These are phyloP conservation scores for Gymnocephalus cernua DNA, from an alignment of 2,113 vertebrate genomes.

Conservation along the genomic window DNA sequence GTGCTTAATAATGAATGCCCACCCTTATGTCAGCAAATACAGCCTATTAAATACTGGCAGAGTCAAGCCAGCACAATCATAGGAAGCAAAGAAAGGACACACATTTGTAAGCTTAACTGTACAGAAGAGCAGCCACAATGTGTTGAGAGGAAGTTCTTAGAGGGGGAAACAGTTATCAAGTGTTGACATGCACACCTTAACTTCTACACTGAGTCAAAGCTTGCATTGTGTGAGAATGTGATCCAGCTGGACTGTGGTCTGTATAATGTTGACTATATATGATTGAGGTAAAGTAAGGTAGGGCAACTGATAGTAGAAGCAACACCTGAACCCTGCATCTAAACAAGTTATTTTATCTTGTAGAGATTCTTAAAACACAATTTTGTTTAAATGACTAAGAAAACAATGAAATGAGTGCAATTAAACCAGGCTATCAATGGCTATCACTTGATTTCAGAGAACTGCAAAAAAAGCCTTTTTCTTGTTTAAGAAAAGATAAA, in stretches of 20 bases:
- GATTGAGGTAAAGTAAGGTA: constrained; percentile 20
- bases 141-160: constrained; percentile 45
- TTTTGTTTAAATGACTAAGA: not conserved
- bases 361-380: not conserved
- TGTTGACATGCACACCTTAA: constrained; percentile 38
- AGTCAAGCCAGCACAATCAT: constrained; percentile 6
- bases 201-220: constrained; percentile 13
- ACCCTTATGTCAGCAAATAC: constrained; percentile 51
- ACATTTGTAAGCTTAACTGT: constrained; percentile 22
- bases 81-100: constrained; percentile 30
- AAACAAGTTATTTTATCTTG: not conserved
- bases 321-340: constrained; percentile 5
- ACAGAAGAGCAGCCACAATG: constrained; percentile 14
- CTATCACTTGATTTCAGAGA: not conserved
- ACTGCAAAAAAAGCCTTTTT: not conserved
- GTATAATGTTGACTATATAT: constrained; percentile 38
- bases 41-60: constrained; percentile 21
- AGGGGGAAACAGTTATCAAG: constrained; percentile 39
- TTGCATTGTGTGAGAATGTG: constrained; percentile 40
- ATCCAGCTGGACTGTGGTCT: constrained; percentile 22
- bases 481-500: too few relatives aligned
- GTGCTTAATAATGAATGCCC: constrained; percentile 59
- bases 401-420: not conserved
- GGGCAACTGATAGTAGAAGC: not conserved
- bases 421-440: not conserved